Conservation (phyloP, 2,113 vertebrate genomes). For the Synchiropus splendidus region DNA sequence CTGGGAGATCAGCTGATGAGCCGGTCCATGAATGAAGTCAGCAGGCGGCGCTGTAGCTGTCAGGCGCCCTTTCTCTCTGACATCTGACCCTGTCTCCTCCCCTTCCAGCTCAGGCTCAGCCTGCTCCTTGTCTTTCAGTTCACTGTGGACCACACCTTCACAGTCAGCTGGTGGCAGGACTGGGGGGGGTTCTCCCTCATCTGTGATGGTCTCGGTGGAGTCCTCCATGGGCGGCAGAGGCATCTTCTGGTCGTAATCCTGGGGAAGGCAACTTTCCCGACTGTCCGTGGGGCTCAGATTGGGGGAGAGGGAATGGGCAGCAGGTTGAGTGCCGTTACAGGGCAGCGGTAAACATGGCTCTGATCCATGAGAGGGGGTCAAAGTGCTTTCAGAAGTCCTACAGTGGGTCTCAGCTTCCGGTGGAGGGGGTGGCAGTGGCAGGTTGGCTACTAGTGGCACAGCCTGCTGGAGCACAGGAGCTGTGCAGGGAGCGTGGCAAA, state of each 20-base stretch:
- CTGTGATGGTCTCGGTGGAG: slow-evolving; percentile 67
- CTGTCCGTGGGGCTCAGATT: slow-evolving; percentile 9
- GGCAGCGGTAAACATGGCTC: slow-evolving; percentile 42
- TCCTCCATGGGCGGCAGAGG: slow-evolving; percentile 49
- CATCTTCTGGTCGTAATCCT: slow-evolving; percentile 25
- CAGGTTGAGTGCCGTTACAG: slow-evolving; percentile 28
- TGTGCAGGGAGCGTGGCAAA: slow-evolving; percentile 24
- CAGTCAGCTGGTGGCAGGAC: background rate
- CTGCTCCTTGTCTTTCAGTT: slow-evolving; percentile 8
- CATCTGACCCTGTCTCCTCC: slow-evolving; percentile 32
- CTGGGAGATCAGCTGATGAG: slow-evolving; percentile 72
- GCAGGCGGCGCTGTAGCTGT: slow-evolving; percentile 8
- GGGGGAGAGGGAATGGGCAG: slow-evolving; percentile 3
- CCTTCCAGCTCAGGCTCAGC: slow-evolving; percentile 23
- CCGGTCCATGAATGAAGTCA: slow-evolving; percentile 56
- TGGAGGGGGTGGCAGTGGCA: slow-evolving; percentile 21
- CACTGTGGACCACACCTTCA: slow-evolving; percentile 5
- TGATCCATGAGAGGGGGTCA: slow-evolving; percentile 26
- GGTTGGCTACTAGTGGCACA: slow-evolving; percentile 28
- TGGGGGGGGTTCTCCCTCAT: slow-evolving; percentile 28
- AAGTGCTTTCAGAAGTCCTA: slow-evolving; percentile 40
- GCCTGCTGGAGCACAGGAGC: slow-evolving; percentile 43
- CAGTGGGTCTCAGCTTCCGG: slow-evolving; percentile 25
- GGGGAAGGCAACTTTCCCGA: slow-evolving; percentile 5
- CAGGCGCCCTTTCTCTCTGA: slow-evolving; percentile 21